These are phyloP conservation scores for Metridium senile DNA, from an alignment of 92 coral and sea anemone species.

Conservation along the genomic window DNA sequence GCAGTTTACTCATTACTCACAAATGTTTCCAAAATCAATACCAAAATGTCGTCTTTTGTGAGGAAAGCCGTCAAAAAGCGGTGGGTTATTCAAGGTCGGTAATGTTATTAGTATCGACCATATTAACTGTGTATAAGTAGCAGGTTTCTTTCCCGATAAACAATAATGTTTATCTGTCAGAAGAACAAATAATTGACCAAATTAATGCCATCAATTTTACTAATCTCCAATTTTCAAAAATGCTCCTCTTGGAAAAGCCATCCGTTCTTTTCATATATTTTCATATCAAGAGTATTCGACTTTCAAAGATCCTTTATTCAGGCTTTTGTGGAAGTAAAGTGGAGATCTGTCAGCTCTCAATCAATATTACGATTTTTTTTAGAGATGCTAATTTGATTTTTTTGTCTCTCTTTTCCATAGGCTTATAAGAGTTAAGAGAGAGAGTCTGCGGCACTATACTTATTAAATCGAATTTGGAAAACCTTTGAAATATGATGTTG, in stretches of 20 bases:
- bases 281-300: background rate
- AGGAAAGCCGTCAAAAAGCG: background rate
- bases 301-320: background rate
- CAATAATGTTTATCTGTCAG: background rate
- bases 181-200: background rate
- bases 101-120: background rate
- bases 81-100: background rate
- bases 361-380: background rate
- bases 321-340: background rate
- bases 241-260: no score
- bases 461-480: no score
- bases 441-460: background rate
- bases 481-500: no score
- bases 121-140: background rate
- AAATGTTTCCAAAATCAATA: no score
- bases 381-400: slow-evolving; percentile 1
- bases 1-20: background rate
- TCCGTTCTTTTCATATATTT: background rate
- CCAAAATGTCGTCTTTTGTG: no score
- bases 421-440: no score
- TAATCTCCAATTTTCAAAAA: no score
- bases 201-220: no score
- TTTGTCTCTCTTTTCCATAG: background rate
- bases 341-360: background rate
- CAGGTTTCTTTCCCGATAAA: background rate